Percentiles rank a stretch among this genome's conserved stretches.
Conservation (phyloP, 2,797 vertebrate genomes). For the Sciaenops ocellatus region DNA sequence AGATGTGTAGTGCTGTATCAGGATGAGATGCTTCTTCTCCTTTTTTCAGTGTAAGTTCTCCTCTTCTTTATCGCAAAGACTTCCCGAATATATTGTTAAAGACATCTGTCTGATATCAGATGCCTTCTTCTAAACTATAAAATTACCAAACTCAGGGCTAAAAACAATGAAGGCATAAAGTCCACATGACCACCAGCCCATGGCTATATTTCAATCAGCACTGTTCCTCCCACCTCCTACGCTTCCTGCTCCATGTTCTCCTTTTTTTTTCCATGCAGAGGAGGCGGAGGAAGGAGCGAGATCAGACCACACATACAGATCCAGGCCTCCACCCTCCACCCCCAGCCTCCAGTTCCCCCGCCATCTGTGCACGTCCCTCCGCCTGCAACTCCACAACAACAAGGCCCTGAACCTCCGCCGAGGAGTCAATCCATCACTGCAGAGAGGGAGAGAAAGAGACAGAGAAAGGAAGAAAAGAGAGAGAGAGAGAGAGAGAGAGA, state of each 20-base stretch:
- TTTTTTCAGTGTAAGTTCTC: neutral
- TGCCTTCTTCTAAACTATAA: conserved; percentile 38
- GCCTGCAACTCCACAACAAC: conserved; percentile 82
- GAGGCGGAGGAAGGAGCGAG: conserved; percentile 58
- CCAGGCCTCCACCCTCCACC: conserved; percentile 74
- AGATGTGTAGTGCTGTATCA: neutral
- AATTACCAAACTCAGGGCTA: conserved; percentile 45
- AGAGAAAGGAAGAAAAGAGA: conserved; percentile 54
- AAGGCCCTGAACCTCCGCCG: conserved; percentile 84
- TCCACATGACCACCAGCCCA: conserved; percentile 73
- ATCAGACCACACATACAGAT: conserved; percentile 80
- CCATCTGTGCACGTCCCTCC: conserved; percentile 75
- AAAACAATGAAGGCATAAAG: conserved; percentile 43
- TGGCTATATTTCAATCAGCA: conserved; percentile 81
- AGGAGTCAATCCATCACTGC: conserved; percentile 92
- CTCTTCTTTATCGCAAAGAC: conserved; percentile 1
- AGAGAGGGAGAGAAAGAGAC: conserved; percentile 62
- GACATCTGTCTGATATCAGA: conserved; percentile 19
- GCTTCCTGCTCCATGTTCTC: conserved; percentile 71
- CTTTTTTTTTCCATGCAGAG: conserved; percentile 67
- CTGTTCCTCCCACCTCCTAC: conserved; percentile 76
- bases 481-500: conserved; percentile 8
- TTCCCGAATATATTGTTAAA: conserved; percentile 9
- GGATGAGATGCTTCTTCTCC: neutral
- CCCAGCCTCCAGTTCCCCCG: conserved; percentile 70